A percentile compares a stretch with the other conserved stretches of the same genome.
Evolutionary conservation across 2,888 invertebrate genomes (phyloP).

Genomic region (Acronicta leporina): DNA sequence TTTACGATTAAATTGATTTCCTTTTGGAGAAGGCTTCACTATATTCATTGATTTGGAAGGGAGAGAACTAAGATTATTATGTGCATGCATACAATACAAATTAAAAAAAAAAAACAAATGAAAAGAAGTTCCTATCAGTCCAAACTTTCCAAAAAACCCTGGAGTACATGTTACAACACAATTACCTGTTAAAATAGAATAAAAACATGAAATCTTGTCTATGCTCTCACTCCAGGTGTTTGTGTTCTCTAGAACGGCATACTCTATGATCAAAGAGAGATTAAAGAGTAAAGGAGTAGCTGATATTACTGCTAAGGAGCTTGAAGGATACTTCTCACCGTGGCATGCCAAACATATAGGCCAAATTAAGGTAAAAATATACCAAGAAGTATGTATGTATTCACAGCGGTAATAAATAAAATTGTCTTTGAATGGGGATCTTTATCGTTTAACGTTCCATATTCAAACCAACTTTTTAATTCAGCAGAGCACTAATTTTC

Average conservation of each 20-base stretch:
- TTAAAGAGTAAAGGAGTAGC: slow-evolving; percentile 94
- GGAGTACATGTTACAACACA: slow-evolving; percentile 62
- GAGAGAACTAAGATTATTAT: slow-evolving; percentile 20
- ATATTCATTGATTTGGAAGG: slow-evolving; percentile 7
- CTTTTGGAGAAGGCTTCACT: too few species aligned
- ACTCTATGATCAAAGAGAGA: slow-evolving; percentile 94
- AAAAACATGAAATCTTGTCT: slow-evolving; percentile 67
- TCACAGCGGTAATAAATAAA: not conserved
- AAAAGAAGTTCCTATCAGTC: slow-evolving; percentile 65
- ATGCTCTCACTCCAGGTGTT: slow-evolving; percentile 92
- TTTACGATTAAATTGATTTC: too few species aligned
- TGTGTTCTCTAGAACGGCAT: slow-evolving; percentile 95
- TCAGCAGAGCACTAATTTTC: not conserved
- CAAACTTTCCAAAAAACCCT: slow-evolving; percentile 45
- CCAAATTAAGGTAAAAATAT: slow-evolving; percentile 89
- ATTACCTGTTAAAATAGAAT: slow-evolving; percentile 29
- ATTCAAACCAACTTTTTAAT: not conserved
- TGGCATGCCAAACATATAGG: slow-evolving; percentile 96
- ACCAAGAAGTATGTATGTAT: not conserved
- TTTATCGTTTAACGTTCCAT: not conserved
- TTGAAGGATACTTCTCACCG: slow-evolving; percentile 95
- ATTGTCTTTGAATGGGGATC: too few species aligned
- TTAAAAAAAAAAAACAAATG: too few species aligned
- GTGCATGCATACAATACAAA: too few species aligned
- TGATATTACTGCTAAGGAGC: slow-evolving; percentile 92